phyloP scores from a whole-genome alignment of 2,797 vertebrate species.

The Meda fulgida region DNA sequence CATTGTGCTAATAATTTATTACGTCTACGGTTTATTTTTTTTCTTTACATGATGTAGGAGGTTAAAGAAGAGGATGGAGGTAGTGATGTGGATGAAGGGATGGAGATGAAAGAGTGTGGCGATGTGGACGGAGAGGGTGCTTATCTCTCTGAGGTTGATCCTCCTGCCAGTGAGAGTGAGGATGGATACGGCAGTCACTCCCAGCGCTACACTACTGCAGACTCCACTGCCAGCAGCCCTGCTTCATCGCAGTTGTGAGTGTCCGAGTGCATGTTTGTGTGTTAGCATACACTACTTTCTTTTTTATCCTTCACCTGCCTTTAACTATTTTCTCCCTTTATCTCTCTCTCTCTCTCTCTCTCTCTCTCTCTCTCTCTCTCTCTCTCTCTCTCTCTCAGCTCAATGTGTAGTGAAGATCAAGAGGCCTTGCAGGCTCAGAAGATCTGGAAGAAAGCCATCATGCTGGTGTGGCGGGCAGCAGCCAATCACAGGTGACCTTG shows the following conservation, averaged over 20 bases:
- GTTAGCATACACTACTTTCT: slow-evolving; percentile 64
- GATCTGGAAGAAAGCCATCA: slow-evolving; percentile 99
- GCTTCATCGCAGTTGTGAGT: slow-evolving; percentile 98
- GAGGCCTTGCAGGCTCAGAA: slow-evolving; percentile 98
- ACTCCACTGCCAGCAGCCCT: slow-evolving; percentile 97
- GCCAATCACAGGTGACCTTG: slow-evolving; percentile 92
- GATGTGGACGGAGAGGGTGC: slow-evolving; percentile 84
- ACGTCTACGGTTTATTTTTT: not conserved
- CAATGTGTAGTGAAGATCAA: slow-evolving; percentile 97
- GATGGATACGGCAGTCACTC: slow-evolving; percentile 96
- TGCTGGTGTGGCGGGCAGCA: slow-evolving; percentile 98
- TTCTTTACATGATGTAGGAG: slow-evolving; percentile 71
- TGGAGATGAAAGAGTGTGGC: slow-evolving; percentile 92
- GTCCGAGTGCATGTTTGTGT: slow-evolving; percentile 11
- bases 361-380: not conserved
- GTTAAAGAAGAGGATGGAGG: slow-evolving; percentile 95
- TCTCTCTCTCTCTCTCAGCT: slow-evolving; percentile 74
- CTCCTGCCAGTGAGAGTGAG: slow-evolving; percentile 95
- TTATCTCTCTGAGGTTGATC: slow-evolving; percentile 95
- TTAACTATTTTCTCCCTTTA: not conserved
- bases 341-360: not conserved
- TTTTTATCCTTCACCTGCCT: not conserved
- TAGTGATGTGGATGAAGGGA: slow-evolving; percentile 88
- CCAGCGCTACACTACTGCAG: slow-evolving; percentile 90
- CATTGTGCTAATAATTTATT: not conserved